These are phyloP conservation scores for Pantelozetes paolii DNA, from an alignment of 2,888 invertebrate genomes.

Conservation along the genomic window DNA sequence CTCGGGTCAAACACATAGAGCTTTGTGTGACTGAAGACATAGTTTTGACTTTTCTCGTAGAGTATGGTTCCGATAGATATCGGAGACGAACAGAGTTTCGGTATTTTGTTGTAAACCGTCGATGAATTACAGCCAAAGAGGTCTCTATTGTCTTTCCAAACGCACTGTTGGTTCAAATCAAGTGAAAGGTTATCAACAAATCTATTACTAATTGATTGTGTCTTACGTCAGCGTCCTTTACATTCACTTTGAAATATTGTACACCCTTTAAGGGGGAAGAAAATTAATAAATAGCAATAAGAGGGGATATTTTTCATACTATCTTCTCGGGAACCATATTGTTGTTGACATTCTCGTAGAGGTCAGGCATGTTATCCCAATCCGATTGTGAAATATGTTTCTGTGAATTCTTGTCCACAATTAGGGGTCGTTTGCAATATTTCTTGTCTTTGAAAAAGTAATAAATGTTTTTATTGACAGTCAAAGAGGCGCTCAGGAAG, in stretches of 20 bases:
- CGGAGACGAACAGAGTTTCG: background rate
- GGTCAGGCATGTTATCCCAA: background rate
- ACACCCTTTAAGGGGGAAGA: background rate
- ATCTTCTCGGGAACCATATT: background rate
- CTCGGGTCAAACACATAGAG: background rate
- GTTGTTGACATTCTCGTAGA: no score
- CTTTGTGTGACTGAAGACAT: background rate
- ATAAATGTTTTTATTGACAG: conserved; percentile 14
- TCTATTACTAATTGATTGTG: no score
- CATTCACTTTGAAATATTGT: background rate
- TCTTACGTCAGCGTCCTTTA: conserved; percentile 8
- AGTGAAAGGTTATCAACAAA: background rate
- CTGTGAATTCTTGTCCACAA: background rate
- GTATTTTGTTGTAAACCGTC: background rate
- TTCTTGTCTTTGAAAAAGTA: conserved; percentile 23
- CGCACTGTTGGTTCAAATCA: background rate
- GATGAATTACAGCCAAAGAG: background rate
- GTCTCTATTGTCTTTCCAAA: conserved; percentile 31
- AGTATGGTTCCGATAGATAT: conserved; percentile 2
- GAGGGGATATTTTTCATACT: background rate
- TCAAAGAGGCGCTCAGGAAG: conserved; percentile 1
- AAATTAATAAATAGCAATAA: background rate
- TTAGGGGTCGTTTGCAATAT: conserved; percentile 24
- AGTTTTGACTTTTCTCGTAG: background rate
- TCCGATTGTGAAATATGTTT: background rate